Percentiles rank a stretch among this genome's conserved stretches.
These are phyloP conservation scores for Drosophila chauvacae DNA, from an alignment of 1,140 invertebrate genomes.

Conservation along the genomic window DNA sequence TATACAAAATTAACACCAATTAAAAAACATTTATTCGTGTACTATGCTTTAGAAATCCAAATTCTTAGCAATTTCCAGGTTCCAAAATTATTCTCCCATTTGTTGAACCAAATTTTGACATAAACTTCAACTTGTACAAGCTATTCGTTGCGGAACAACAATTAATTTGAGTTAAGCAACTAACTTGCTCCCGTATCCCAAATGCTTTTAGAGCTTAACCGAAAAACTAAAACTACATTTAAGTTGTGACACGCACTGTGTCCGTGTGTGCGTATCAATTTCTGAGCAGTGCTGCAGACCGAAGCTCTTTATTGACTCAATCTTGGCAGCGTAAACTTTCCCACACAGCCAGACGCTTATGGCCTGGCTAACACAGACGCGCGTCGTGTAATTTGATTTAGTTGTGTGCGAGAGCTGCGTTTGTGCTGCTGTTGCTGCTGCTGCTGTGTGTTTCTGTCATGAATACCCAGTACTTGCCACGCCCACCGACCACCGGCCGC, in stretches of 20 bases:
- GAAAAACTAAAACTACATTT: conserved; percentile 26
- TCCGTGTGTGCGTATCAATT: conserved; percentile 67
- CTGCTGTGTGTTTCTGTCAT: conserved; percentile 49
- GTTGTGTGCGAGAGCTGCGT: conserved; percentile 35
- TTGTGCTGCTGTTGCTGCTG: conserved; percentile 15
- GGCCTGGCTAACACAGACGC: conserved; percentile 33
- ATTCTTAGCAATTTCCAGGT: neutral
- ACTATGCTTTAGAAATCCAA: neutral
- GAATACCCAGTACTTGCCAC: conserved; percentile 55
- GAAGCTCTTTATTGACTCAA: conserved; percentile 79
- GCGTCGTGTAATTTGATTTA: conserved; percentile 71
- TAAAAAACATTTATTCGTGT: neutral
- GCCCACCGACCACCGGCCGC: conserved; percentile 22
- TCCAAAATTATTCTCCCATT: neutral
- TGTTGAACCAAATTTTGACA: neutral
- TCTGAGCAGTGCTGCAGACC: conserved; percentile 47
- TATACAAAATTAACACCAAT: no score
- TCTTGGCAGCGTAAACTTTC: conserved; percentile 73
- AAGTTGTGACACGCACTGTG: conserved; percentile 31
- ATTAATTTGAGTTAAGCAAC: conserved; percentile 33
- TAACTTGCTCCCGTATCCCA: conserved; percentile 7
- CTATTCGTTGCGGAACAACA: neutral
- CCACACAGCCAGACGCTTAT: conserved; percentile 40
- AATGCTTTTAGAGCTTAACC: conserved; percentile 16
- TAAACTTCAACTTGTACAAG: neutral